Percentiles rank a stretch among this genome's conserved stretches.
These are phyloP conservation scores for Saccopteryx bilineata DNA, from an alignment of 2,113 vertebrate genomes.

Conservation along the genomic window DNA sequence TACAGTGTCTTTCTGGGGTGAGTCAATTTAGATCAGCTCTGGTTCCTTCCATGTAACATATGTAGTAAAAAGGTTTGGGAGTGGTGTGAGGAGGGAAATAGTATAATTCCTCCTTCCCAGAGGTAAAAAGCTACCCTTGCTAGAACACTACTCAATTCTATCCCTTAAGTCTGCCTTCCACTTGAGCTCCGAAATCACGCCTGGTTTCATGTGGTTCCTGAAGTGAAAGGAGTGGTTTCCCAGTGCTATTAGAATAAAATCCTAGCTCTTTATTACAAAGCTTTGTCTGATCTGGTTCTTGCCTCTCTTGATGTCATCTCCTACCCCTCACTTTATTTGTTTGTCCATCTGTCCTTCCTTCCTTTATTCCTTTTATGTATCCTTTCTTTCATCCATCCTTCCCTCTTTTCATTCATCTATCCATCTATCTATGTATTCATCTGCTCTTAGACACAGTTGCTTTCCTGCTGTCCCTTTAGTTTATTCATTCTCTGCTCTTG, in stretches of 20 bases:
- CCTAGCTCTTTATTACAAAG: conserved; percentile 27
- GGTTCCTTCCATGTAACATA: not conserved
- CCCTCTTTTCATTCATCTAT: not conserved
- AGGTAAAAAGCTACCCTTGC: not conserved
- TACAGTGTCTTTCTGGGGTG: not conserved
- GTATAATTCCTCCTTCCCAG: not conserved
- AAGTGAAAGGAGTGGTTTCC: not conserved
- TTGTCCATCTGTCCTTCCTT: rapidly evolving
- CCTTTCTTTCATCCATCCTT: not conserved
- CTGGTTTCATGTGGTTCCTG: too few species aligned
- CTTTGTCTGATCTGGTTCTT: not conserved
- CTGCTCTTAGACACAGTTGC: not conserved
- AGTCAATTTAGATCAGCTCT: not conserved
- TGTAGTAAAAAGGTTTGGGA: not conserved
- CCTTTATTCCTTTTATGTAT: not conserved
- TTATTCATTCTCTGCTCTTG: not conserved
- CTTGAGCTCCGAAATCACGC: not conserved
- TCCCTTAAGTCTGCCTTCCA: not conserved
- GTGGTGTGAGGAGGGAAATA: not conserved
- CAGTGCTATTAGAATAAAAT: not conserved
- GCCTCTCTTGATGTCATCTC: not conserved
- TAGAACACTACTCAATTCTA: not conserved
- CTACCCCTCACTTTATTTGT: not conserved
- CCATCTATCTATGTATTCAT: too few species aligned
- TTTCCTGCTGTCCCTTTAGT: conserved; percentile 20